A percentile compares a stretch with the other conserved stretches of the same genome.
Evolutionary conservation across 2,113 vertebrate genomes (phyloP).

Genomic region (Paramormyrops kingsleyae): DNA sequence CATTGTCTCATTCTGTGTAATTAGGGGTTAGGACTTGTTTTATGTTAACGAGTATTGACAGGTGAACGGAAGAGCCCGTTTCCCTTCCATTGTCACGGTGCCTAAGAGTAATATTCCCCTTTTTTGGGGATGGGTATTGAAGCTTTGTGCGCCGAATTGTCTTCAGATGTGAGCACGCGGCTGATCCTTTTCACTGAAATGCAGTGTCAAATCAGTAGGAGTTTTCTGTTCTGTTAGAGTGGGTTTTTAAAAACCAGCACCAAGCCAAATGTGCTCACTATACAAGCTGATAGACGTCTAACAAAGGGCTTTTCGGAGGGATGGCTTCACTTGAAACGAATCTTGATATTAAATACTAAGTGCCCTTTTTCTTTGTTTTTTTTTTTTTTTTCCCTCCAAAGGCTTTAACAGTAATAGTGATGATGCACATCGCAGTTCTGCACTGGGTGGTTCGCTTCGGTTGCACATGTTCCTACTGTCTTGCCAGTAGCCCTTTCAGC

Average conservation of each 20-base stretch:
- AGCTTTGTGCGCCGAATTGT: neutral
- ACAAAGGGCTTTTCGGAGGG: neutral
- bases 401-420: neutral
- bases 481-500: neutral
- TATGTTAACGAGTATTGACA: neutral
- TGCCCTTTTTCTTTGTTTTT: too few relatives aligned
- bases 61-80: neutral
- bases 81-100: neutral
- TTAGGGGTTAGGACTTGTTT: neutral
- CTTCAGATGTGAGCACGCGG: neutral
- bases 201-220: neutral
- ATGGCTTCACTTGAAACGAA: neutral
- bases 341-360: neutral
- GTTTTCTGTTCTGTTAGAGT: too few relatives aligned
- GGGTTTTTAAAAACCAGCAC: neutral
- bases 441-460: neutral
- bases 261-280: neutral
- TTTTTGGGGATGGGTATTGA: neutral
- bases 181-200: neutral
- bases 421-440: neutral
- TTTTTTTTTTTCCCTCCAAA: neutral
- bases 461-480: neutral
- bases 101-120: neutral
- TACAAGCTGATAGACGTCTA: neutral
- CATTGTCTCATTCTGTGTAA: slow-evolving; percentile 4